Percentiles rank a stretch among this genome's conserved stretches.
Conservation (phyloP, 2,888 invertebrate species). For the Entomobrya multifasciata region DNA sequence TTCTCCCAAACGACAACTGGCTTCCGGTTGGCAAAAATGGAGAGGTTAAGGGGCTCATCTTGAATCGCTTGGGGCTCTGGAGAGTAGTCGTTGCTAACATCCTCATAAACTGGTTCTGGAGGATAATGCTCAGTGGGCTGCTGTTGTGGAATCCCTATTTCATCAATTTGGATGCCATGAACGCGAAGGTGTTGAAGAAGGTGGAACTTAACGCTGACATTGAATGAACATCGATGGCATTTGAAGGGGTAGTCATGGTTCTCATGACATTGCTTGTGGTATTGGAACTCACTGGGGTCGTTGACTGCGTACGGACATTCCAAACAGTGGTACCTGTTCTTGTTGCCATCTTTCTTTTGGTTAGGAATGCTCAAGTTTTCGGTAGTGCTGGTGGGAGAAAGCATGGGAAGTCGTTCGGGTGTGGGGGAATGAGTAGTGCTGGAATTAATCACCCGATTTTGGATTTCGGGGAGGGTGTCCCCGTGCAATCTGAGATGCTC, state of each 20-base stretch:
- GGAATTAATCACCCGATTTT: slow-evolving; percentile 59
- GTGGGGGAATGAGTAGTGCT: slow-evolving; percentile 47
- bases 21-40: slow-evolving; percentile 69
- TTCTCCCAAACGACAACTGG: slow-evolving; percentile 80
- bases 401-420: background rate
- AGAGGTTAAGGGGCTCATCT: slow-evolving; percentile 68
- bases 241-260: slow-evolving; percentile 89
- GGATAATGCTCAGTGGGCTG: slow-evolving; percentile 44
- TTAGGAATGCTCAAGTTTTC: slow-evolving; percentile 52
- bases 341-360: background rate
- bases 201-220: slow-evolving; percentile 84
- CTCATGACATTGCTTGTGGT: slow-evolving; percentile 92
- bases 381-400: slow-evolving; percentile 70
- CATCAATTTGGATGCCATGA: slow-evolving; percentile 83
- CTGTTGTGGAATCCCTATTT: slow-evolving; percentile 80
- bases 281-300: slow-evolving; percentile 91
- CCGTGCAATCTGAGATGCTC: slow-evolving; percentile 87
- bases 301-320: slow-evolving; percentile 93
- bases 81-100: slow-evolving; percentile 33
- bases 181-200: slow-evolving; percentile 92
- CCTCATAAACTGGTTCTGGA: slow-evolving; percentile 22
- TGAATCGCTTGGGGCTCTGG: slow-evolving; percentile 6
- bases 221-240: slow-evolving; percentile 88
- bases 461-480: slow-evolving; percentile 80
- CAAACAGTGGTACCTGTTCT: slow-evolving; percentile 89